phyloP scores from a whole-genome alignment of 2,113 vertebrate genomes.

The Zosterops pallidus region DNA sequence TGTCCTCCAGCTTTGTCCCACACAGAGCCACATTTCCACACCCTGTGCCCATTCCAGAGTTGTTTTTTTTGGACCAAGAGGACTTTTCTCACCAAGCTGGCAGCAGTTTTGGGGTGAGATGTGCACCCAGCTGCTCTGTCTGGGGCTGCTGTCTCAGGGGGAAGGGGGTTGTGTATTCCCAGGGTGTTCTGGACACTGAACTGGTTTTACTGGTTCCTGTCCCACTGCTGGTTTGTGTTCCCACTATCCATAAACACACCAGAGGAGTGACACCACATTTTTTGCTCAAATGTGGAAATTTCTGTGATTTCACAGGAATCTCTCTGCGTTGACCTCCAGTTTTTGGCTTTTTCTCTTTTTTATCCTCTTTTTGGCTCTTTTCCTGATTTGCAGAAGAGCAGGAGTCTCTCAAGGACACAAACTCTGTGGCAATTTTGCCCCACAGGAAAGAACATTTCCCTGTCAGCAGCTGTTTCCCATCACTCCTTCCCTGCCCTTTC shows the following conservation, averaged over 20 bases:
- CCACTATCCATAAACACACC: neutral
- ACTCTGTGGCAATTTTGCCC: neutral
- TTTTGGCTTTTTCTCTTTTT: neutral
- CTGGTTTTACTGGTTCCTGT: neutral
- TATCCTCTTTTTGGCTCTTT: neutral
- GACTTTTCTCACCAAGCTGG: neutral
- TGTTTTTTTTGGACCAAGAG: neutral
- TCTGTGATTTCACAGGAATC: neutral
- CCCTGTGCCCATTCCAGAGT: fast-evolving
- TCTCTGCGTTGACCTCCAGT: neutral
- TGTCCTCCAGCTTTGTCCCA: neutral
- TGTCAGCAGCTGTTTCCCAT: constrained; percentile 25
- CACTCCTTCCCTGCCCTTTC: neutral
- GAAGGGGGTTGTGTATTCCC: neutral
- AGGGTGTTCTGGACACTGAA: neutral
- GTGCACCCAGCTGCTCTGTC: neutral
- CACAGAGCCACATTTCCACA: neutral
- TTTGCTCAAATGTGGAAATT: neutral
- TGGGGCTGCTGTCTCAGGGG: neutral
- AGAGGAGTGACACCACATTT: neutral
- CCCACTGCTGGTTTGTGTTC: neutral
- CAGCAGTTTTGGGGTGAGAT: neutral
- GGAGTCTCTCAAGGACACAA: neutral
- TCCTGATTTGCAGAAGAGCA: neutral
- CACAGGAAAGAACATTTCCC: neutral